These are phyloP conservation scores for Urocolius indicus DNA, from an alignment of 2,113 vertebrate genomes.

Conservation along the genomic window DNA sequence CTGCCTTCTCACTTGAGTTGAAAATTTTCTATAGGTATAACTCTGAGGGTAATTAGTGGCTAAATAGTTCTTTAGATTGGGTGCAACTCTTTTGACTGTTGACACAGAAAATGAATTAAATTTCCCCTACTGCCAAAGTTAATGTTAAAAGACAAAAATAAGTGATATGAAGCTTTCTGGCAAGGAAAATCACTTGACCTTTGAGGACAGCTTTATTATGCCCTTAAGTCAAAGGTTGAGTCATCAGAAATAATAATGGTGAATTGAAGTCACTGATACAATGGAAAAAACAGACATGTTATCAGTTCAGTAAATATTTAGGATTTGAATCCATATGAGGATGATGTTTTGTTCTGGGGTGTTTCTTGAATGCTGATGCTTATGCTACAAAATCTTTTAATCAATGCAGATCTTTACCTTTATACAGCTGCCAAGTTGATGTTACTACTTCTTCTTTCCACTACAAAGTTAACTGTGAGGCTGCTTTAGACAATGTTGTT, in stretches of 20 bases:
- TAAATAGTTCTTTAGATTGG: not conserved
- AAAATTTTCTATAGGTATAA: not conserved
- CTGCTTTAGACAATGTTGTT: not conserved
- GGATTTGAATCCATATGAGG: not conserved
- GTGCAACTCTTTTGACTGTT: not conserved
- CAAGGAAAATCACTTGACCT: not conserved
- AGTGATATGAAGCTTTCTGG: not conserved
- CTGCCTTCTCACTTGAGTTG: not conserved
- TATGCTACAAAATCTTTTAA: not conserved
- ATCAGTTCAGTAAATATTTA: not conserved
- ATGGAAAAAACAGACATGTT: not conserved
- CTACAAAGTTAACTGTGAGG: not conserved
- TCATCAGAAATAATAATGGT: not conserved
- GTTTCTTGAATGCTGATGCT: not conserved
- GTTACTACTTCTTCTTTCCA: not conserved
- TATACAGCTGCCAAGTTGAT: not conserved
- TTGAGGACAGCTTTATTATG: not conserved
- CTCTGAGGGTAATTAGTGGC: not conserved
- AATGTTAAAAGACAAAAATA: not conserved
- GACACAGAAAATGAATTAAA: not conserved
- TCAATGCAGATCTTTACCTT: not conserved
- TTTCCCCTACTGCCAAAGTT: not conserved
- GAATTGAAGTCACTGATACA: not conserved
- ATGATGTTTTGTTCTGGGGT: not conserved
- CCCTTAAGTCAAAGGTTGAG: not conserved